Base-by-base conservation (phyloP, 2,113 vertebrate species). In the Lepus americanus region DNA sequence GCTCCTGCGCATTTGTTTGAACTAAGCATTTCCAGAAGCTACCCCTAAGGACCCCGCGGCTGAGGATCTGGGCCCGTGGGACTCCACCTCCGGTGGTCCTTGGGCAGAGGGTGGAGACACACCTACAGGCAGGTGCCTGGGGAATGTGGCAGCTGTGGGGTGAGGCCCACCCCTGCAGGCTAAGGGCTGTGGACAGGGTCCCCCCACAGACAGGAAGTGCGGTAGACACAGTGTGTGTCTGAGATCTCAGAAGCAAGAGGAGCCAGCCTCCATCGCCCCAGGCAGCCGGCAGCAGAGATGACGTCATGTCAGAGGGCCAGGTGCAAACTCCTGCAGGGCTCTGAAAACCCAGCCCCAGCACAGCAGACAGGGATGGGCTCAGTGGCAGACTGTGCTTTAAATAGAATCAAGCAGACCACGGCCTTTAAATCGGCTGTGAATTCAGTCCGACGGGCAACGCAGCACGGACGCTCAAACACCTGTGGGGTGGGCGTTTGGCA, bases 51-150 rank as follows among this genome's bases (percentile, higher is more conserved):
- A 36, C 4, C 64, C 63, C 39, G 23, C 27, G 9, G 29, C 76
- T 33, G 5, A 0, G 0, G 12, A 19, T 63, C 44, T 70, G 29
- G 14, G 51, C 4, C 0, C 0, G 0, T 0, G 1, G 0, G 29
- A 44, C 0, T 39, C 51, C 76, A 8, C 4, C 2, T 0, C 4
- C 19, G 36, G 33, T 53, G 53, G 31, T 23, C 92, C 9, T 31
- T 22, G 16, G 61, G 11, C 25, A 0, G 0, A 39, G 59, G 0
- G 2, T 22, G 55, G 31, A 76, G 25, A 76, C 44, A 29, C 3
- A 0, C 9, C 0, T 0, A 31, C 51, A 20, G n/a, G 51, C 7
- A 9, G 36, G 9, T 3, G 1, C 9, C 12, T 33, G 63, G 55
- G 39, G 73, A 55, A 22, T 0, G 0, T 55, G 27, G 66, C 49